Base-by-base conservation (phyloP, 2,888 invertebrate species). In the Liposcelis brunnea region DNA sequence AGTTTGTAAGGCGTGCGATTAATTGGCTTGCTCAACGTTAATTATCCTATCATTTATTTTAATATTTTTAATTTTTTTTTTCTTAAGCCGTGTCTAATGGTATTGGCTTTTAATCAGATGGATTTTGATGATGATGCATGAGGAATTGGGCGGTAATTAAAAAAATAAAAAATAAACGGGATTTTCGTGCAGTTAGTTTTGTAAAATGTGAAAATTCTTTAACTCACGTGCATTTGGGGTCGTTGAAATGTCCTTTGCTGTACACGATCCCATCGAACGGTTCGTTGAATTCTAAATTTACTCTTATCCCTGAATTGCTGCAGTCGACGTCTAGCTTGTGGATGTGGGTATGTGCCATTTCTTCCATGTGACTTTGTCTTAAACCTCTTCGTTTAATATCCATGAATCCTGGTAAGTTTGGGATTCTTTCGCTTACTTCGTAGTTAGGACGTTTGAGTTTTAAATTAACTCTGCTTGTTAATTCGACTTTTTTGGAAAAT, bases 241-340 rank as follows among this genome's bases (percentile, higher is more conserved):
- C 74, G 50, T 68, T 71, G 55, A 72, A 69, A 52, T 71, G 70
- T 11, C 78, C 78, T 57, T 80, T 78, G 57, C 78, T 79, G 65
- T 78, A 80, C 47, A 80, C 72, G 31, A 79, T 68, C 11, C 80
- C 80, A 53, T 74, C 71, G 53, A 73, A 80, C 0, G 72, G 65
- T 48, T 72, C 70, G 7, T 70, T 63, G 55, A 79, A 80, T 40
- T 76, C 72, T 1, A 80, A 68, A 1, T 68, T 71, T 1, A 80
- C 76, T n/a, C 10, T n/a, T 12, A 40, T 18, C 11, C 40, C 40
- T 11, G 18, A 14, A 19, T 16, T 16, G 12, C 40, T 19, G 19
- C 40, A 40, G 19, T 40, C 40, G 40, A 40, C 40, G 16, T 14
- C 21, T 5, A 40, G 7, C 6, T 40, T 40, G 6, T 40, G 18